Conservation (phyloP, 2,797 vertebrate species). For the Apogon talboti region DNA sequence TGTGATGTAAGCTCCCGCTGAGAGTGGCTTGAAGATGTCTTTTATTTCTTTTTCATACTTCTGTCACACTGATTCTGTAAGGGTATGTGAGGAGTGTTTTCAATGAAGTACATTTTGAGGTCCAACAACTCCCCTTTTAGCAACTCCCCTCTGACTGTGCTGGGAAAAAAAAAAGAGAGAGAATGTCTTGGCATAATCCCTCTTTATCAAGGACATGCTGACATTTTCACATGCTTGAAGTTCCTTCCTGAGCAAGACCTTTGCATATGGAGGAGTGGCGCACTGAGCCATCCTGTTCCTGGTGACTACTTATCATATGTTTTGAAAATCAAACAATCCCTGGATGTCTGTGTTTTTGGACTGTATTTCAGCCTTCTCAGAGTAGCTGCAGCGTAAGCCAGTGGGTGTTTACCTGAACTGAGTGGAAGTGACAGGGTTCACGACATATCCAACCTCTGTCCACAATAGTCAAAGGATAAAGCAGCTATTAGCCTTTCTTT, state of each 20-base stretch:
- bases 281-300: constrained; percentile 23
- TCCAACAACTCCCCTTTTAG: constrained; percentile 55
- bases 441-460: constrained; percentile 50
- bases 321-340: constrained; percentile 9
- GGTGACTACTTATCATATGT: constrained; percentile 6
- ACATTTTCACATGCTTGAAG: constrained; percentile 54
- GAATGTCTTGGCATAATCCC: constrained; percentile 41
- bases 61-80: constrained; percentile 48
- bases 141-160: constrained; percentile 53
- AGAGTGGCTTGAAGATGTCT: constrained; percentile 42
- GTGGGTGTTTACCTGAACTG: constrained; percentile 34
- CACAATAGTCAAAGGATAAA: constrained; percentile 51
- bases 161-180: constrained; percentile 29
- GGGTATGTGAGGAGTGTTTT: constrained; percentile 55
- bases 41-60: constrained; percentile 60
- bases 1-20: constrained; percentile 41
- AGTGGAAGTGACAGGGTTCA: constrained; percentile 61
- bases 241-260: constrained; percentile 1
- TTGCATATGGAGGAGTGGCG: constrained; percentile 26
- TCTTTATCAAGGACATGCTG: constrained; percentile 62
- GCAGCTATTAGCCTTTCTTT: constrained; percentile 67
- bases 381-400: constrained; percentile 8
- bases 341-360: not conserved
- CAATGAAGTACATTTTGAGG: constrained; percentile 53
- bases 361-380: constrained; percentile 14